phyloP scores from a whole-genome alignment of 1,140 invertebrate genomes.

The Adelges cooleyi region DNA sequence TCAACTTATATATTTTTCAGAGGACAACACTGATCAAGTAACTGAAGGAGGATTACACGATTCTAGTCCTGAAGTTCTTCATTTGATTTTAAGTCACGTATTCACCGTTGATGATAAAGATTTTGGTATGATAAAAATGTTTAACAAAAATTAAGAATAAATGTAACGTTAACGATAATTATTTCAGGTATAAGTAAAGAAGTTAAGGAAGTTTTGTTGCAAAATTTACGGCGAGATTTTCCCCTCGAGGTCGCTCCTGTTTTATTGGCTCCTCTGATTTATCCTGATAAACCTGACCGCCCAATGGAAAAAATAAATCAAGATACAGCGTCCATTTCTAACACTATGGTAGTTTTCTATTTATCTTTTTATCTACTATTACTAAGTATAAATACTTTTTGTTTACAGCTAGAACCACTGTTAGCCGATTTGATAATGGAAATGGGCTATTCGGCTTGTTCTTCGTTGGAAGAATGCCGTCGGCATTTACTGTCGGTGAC shows the following conservation, averaged over 20 bases:
- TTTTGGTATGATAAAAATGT: slow-evolving; percentile 37
- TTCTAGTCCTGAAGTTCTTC: slow-evolving; percentile 73
- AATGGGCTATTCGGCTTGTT: slow-evolving; percentile 78
- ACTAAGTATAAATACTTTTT: neutral
- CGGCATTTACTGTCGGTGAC: slow-evolving; percentile 64
- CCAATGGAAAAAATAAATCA: slow-evolving; percentile 47
- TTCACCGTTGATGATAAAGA: slow-evolving; percentile 38
- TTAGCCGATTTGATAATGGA: slow-evolving; percentile 76
- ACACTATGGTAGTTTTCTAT: slow-evolving; percentile 45
- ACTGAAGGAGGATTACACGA: slow-evolving; percentile 75
- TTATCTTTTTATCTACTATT: slow-evolving; percentile 2
- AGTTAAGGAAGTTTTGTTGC: slow-evolving; percentile 65
- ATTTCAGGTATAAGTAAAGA: slow-evolving; percentile 51
- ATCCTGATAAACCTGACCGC: slow-evolving; percentile 62
- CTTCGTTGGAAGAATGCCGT: slow-evolving; percentile 77
- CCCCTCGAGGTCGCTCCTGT: slow-evolving; percentile 75
- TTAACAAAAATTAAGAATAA: too few species aligned
- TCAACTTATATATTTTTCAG: neutral
- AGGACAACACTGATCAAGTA: slow-evolving; percentile 20
- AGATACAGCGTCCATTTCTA: slow-evolving; percentile 44
- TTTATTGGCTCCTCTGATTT: slow-evolving; percentile 73
- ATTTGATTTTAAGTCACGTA: slow-evolving; percentile 52
- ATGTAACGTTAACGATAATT: slow-evolving; percentile 14
- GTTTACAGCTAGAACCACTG: slow-evolving; percentile 49
- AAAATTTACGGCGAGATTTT: slow-evolving; percentile 71